Percentiles rank a stretch among this genome's conserved stretches.
Evolutionary conservation across 2,888 invertebrate genomes (phyloP).

Genomic region (Schizotus pectinicornis): DNA sequence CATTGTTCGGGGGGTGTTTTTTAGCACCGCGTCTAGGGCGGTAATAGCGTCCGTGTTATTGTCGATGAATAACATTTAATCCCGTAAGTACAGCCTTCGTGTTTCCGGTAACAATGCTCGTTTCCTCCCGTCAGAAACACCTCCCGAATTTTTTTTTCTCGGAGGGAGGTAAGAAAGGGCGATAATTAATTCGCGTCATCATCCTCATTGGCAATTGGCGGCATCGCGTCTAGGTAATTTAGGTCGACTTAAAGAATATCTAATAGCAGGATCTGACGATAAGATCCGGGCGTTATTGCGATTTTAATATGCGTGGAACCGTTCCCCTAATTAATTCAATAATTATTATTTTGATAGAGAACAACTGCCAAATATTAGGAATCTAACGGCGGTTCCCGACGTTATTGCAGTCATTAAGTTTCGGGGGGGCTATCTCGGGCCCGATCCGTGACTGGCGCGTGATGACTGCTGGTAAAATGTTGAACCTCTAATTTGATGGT

Average conservation of each 20-base stretch:
- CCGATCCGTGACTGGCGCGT: too few species aligned
- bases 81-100: conserved; percentile 31
- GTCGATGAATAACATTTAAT: conserved; percentile 34
- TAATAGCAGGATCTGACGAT: conserved; percentile 23
- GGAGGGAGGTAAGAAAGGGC: conserved; percentile 6
- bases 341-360: conserved; percentile 30
- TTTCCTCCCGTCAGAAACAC: conserved; percentile 12
- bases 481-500: too few species aligned
- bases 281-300: conserved; percentile 30
- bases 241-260: conserved; percentile 21
- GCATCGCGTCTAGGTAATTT: conserved; percentile 1
- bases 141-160: conserved; percentile 12
- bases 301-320: conserved; percentile 38
- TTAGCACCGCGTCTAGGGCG: conserved; percentile 16
- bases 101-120: not conserved
- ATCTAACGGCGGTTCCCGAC: conserved; percentile 23
- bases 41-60: conserved; percentile 21
- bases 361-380: conserved; percentile 33
- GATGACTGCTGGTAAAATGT: too few species aligned
- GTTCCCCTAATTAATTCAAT: conserved; percentile 32
- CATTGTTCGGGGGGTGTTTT: conserved; percentile 29
- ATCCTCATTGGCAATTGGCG: not conserved
- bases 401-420: too few species aligned
- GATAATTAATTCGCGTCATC: not conserved
- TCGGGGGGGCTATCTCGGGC: too few species aligned